Evolutionary conservation across 1,140 invertebrate genomes (phyloP), one percentile per base, ranked within the genome.

Genomic region (Eumeta japonica): DNA sequence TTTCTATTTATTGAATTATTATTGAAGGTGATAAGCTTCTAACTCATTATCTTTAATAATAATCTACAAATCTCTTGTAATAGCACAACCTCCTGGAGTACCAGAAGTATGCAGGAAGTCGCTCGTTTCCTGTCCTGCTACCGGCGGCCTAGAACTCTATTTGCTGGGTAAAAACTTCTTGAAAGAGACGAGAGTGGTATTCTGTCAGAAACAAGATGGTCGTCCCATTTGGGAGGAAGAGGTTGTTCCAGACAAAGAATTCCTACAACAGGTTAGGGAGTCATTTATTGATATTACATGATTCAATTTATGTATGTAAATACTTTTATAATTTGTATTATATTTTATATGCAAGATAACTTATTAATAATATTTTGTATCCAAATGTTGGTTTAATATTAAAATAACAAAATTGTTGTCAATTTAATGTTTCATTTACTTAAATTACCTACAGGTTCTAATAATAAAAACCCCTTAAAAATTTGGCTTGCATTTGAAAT

Each of bases 101-200:
- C 95, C 95, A 10, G 95, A 98, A 75, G 94, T 97, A 37, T 92
- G 89, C 52, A 93, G 94, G 62, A 94, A 94, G 63, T 97, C 93
- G 0, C 61, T 94, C 3, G 83, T 82, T 12, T 85, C 87, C 12
- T 89, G 86, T 55, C 82, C 85, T 5, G 86, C 87, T 0, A 81
- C 80, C 28, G 94, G 94, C 4, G 91, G 91, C 1, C 62, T 85
- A n/a, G 94, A 97, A 58, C 71, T 98, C 10, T 97, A 97, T 62
- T 88, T 97, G 30, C 84, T 98, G 35, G 94, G 95, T 7, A 97
- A 97, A 72, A 97, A 98, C 73, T 97, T 98, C 62, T 79, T 94
- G 10, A 96, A 97, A 75, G 93, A 97, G 68, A 94, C 92, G 1
- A 82, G 84, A 35, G 87, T 97, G 5, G 79, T 92, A 27, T 97